Base-by-base conservation (phyloP, 2,888 invertebrate genomes). In the Thysanoteuthis rhombus region DNA sequence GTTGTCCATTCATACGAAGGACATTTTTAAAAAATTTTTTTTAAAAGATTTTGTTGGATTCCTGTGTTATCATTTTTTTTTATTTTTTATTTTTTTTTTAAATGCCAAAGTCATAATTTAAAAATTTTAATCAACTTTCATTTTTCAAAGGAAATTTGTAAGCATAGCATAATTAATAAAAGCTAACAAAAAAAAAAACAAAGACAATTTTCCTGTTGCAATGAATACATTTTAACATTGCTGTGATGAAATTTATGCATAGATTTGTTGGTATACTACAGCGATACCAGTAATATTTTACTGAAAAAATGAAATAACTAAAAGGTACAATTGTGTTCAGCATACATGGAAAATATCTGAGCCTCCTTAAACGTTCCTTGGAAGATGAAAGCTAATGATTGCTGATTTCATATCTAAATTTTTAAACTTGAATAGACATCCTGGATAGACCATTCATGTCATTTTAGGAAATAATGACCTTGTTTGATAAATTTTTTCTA, bases 231-330 rank as follows among this genome's bases (percentile, higher is more conserved):
- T 75, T 75, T n/a, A 75, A 75, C n/a, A 75, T 36, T 75, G 75
- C 75, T 75, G 75, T 75, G 75, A 75, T 36, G 8, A 75, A 75
- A 75, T 75, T 75, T 75, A 75, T 75, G 75, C 75, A 75, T n/a
- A n/a, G 75, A 75, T 75, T 75, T 75, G 75, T 75, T 75, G 75
- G 75, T 75, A 75, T 75, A 75, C n/a, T n/a, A 75, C n/a, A 75
- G n/a, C 16, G 75, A 75, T 75, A 75, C n/a, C n/a, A 75, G n/a
- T 52, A 52, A 52, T 52, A 52, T 75, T 75, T 75, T n/a, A n/a
- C n/a, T 75, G 75, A 36, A 75, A n/a, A 75, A 75, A 75, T 32
- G 6, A 58, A 58, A 58, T 52, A 52, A 52, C 22, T 25, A 75
- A 75, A 58, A 75, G 75, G n/a, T 75, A 75, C 75, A 52, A 25